Conservation (phyloP, 2,113 vertebrate species). For the Isurus oxyrinchus region DNA sequence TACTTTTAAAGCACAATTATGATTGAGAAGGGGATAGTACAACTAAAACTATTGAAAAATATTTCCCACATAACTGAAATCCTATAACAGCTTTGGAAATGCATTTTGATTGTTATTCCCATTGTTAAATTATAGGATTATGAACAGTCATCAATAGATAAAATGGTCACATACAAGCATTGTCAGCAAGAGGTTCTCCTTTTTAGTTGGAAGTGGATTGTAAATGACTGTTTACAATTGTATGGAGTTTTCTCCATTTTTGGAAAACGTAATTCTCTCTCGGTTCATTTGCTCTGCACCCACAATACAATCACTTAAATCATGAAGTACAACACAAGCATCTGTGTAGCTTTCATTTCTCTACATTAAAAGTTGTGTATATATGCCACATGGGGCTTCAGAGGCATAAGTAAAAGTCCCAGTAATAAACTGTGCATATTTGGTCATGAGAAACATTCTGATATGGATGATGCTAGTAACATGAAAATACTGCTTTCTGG, state of each 20-base stretch:
- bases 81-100: background rate
- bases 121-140: background rate
- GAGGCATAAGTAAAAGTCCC: background rate
- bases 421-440: background rate
- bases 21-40: background rate
- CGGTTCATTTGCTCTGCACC: background rate
- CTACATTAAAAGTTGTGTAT: background rate
- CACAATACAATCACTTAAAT: background rate
- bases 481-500: background rate
- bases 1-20: background rate
- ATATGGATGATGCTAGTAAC: background rate
- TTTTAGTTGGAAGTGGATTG: background rate
- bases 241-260: background rate
- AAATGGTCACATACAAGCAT: background rate
- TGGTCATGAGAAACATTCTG: background rate
- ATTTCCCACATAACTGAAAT: background rate
- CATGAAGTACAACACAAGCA: background rate
- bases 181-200: background rate
- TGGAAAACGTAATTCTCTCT: background rate
- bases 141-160: background rate
- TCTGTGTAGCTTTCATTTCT: background rate
- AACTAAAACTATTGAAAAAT: background rate
- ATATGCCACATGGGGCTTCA: background rate
- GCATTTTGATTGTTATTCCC: background rate
- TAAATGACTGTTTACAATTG: background rate